Percentiles rank a stretch among this genome's conserved stretches.
These are phyloP conservation scores for Sabellastarte sp. DNA, from an alignment of 2,888 invertebrate genomes.

Conservation along the genomic window DNA sequence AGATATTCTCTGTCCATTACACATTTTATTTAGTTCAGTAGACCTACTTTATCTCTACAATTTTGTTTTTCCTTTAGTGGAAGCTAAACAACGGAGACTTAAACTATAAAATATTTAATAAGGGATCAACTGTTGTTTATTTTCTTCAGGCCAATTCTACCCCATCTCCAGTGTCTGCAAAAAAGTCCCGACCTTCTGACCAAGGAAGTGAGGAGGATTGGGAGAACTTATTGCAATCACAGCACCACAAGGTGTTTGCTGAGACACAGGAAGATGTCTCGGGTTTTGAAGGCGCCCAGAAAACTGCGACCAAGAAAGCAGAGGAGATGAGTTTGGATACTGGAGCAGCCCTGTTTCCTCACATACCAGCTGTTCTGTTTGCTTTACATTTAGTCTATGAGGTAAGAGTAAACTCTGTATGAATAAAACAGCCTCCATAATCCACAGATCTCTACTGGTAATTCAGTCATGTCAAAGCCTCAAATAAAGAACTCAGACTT, in stretches of 20 bases:
- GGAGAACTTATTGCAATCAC: slow-evolving; percentile 69
- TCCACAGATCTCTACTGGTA: no score
- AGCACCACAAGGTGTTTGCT: slow-evolving; percentile 60
- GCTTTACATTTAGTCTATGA: slow-evolving; percentile 86
- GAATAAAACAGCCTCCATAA: no score
- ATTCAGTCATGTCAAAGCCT: no score
- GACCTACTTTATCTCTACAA: no score
- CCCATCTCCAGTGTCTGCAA: slow-evolving; percentile 64
- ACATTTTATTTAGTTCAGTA: no score
- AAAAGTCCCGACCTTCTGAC: slow-evolving; percentile 78
- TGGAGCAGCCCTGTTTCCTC: slow-evolving; percentile 69
- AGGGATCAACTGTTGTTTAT: no score
- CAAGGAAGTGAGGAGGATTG: slow-evolving; percentile 80
- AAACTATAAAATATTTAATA: no score
- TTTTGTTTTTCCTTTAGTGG: no score
- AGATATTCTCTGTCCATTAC: no score
- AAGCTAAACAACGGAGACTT: no score
- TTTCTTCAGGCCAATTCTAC: slow-evolving; percentile 59
- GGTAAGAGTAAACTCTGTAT: slow-evolving; percentile 46
- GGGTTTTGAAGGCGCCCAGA: slow-evolving; percentile 8
- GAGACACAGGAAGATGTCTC: slow-evolving; percentile 10
- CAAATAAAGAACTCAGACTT: no score
- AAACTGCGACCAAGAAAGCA: background rate
- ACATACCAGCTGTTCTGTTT: slow-evolving; percentile 74
- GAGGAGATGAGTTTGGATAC: slow-evolving; percentile 9